A percentile compares a stretch with the other conserved stretches of the same genome.
These are phyloP conservation scores for Aptenodytes forsteri DNA, from an alignment of 2,113 vertebrate species.

Conservation along the genomic window DNA sequence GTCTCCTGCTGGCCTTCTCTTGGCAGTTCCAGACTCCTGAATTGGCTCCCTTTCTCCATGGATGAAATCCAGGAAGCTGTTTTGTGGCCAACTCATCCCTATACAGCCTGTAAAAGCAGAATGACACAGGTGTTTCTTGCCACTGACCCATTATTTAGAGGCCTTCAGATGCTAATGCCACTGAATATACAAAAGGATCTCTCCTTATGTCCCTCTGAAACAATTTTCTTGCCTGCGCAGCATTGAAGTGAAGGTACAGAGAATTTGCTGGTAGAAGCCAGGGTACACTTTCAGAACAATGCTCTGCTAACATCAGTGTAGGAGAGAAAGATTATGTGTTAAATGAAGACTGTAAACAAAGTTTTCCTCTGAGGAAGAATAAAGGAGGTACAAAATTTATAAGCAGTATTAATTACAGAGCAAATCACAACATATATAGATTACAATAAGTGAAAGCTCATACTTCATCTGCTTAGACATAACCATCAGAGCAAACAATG, in stretches of 20 bases:
- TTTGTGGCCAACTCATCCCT: neutral
- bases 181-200: neutral
- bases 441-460: neutral
- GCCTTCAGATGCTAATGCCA: neutral
- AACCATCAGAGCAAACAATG: neutral
- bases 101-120: neutral
- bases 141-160: neutral
- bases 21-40: neutral
- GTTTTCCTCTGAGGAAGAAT: neutral
- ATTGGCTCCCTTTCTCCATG: neutral
- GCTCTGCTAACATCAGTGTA: neutral
- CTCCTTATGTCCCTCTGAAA: neutral
- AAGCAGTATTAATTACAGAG: neutral
- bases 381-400: neutral
- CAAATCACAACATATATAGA: neutral
- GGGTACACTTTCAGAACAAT: neutral
- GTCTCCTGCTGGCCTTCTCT: neutral
- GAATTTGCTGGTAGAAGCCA: neutral
- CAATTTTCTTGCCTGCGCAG: neutral
- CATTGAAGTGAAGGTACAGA: neutral
- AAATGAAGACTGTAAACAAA: neutral
- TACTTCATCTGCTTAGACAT: neutral
- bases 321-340: neutral
- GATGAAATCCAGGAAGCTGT: neutral
- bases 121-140: neutral